These are phyloP conservation scores for Centropyge bicolor DNA, from an alignment of 2,797 vertebrate species.

Conservation along the genomic window DNA sequence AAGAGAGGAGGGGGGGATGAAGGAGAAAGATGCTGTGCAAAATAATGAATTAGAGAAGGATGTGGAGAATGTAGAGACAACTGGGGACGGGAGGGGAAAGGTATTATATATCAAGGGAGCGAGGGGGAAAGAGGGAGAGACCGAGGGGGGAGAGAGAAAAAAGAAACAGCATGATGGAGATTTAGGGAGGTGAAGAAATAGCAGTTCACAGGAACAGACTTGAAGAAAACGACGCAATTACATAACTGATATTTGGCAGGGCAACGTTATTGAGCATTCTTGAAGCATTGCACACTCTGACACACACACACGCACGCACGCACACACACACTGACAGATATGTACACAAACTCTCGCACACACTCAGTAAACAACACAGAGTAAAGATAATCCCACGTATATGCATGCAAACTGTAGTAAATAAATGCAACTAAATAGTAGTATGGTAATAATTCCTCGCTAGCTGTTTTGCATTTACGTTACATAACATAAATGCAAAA, in stretches of 20 bases:
- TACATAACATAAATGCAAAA: constrained; percentile 38
- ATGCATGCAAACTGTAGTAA: constrained; percentile 49
- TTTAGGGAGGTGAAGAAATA: constrained; percentile 64
- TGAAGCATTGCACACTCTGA: constrained; percentile 50
- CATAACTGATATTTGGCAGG: constrained; percentile 78
- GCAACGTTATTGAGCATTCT: constrained; percentile 64
- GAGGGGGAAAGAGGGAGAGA: constrained; percentile 13
- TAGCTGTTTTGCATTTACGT: constrained; percentile 36
- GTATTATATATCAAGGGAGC: constrained; percentile 37
- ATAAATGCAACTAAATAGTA: constrained; percentile 38
- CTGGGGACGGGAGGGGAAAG: constrained; percentile 13
- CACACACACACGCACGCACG: constrained; percentile 21
- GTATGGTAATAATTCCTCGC: not conserved
- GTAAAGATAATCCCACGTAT: constrained; percentile 32
- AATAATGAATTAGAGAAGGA: constrained; percentile 36
- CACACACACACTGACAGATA: constrained; percentile 31
- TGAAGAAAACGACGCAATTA: constrained; percentile 74
- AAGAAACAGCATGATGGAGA: constrained; percentile 43
- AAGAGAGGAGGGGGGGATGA: not conserved
- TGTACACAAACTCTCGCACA: not conserved
- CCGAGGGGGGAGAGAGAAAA: not conserved
- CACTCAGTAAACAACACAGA: constrained; percentile 21
- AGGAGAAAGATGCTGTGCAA: constrained; percentile 25
- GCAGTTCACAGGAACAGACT: constrained; percentile 79
- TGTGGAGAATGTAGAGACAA: constrained; percentile 33